Percentiles rank a stretch among this genome's conserved stretches.
Conservation (phyloP, 2,797 vertebrate genomes). For the Enteromius fasciolatus region DNA sequence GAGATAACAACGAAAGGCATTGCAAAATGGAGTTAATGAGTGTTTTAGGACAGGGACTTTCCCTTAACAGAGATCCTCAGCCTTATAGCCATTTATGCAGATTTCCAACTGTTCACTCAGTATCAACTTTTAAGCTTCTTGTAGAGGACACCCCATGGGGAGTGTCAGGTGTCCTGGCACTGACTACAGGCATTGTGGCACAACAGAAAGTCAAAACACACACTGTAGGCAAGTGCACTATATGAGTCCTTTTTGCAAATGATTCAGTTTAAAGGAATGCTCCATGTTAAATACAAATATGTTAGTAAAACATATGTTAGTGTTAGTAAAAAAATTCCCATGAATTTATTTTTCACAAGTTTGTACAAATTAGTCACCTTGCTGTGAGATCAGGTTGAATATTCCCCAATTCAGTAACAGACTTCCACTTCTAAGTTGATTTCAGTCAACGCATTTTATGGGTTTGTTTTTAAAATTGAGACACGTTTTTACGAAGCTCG, state of each 20-base stretch:
- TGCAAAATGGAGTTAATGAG: slow-evolving; percentile 48
- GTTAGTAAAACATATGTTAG: too few relatives aligned
- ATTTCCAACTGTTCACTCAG: slow-evolving; percentile 29
- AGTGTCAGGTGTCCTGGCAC: slow-evolving; percentile 51
- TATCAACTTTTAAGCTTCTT: slow-evolving; percentile 51
- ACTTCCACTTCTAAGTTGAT: not conserved
- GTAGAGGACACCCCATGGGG: slow-evolving; percentile 54
- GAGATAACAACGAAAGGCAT: slow-evolving; percentile 33
- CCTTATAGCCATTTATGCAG: slow-evolving; percentile 46
- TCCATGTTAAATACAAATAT: not conserved
- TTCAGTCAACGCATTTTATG: not conserved
- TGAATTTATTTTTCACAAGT: not conserved
- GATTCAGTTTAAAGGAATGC: not conserved
- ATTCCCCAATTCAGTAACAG: not conserved
- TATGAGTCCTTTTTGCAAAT: slow-evolving; percentile 14
- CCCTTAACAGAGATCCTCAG: slow-evolving; percentile 32
- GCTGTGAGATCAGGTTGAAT: not conserved
- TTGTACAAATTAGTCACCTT: not conserved
- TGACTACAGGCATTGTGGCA: slow-evolving; percentile 44
- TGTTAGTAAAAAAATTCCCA: too few relatives aligned
- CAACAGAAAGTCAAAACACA: slow-evolving; percentile 7
- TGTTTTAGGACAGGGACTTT: slow-evolving; percentile 39
- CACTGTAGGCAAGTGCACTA: not conserved
- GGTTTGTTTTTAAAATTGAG: not conserved
- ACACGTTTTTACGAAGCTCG: not conserved